Percentiles rank a stretch among this genome's conserved stretches.
Conservation (phyloP, 2,113 vertebrate species). For the Regulus satrapa region DNA sequence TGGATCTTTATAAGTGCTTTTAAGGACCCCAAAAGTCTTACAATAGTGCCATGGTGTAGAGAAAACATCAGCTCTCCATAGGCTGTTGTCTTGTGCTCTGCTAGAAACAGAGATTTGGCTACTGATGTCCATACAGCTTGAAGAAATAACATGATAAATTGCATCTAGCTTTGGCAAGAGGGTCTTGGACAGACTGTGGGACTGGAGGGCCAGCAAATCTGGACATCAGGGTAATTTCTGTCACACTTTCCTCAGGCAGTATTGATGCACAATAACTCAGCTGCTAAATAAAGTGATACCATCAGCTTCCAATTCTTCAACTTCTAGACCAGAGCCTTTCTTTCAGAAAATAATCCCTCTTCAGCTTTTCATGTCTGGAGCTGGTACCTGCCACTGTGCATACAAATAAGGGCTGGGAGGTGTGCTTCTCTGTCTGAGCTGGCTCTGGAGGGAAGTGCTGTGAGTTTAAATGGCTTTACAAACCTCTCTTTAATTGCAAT, state of each 20-base stretch:
- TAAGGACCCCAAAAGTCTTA: background rate
- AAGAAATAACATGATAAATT: background rate
- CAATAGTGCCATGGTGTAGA: background rate
- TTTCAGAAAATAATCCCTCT: conserved; percentile 7
- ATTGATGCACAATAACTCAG: background rate
- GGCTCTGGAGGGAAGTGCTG: background rate
- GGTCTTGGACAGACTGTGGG: background rate
- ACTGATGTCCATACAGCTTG: background rate
- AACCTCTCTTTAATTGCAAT: background rate
- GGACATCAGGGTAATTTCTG: background rate
- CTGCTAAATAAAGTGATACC: background rate
- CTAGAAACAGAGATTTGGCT: background rate
- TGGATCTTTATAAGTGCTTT: background rate
- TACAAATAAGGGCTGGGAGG: background rate
- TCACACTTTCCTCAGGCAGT: background rate
- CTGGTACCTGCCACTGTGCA: background rate
- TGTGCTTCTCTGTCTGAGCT: background rate
- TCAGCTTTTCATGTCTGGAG: background rate
- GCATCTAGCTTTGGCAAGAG: background rate
- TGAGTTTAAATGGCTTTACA: background rate
- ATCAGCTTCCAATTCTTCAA: background rate
- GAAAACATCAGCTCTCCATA: background rate
- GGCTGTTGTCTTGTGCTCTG: background rate
- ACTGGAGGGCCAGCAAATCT: background rate
- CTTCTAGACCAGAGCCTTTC: background rate